Percentiles rank a stretch among this genome's conserved stretches.
phyloP scores from a whole-genome alignment of 2,888 invertebrate species.

The Scaptomyza reducta region DNA sequence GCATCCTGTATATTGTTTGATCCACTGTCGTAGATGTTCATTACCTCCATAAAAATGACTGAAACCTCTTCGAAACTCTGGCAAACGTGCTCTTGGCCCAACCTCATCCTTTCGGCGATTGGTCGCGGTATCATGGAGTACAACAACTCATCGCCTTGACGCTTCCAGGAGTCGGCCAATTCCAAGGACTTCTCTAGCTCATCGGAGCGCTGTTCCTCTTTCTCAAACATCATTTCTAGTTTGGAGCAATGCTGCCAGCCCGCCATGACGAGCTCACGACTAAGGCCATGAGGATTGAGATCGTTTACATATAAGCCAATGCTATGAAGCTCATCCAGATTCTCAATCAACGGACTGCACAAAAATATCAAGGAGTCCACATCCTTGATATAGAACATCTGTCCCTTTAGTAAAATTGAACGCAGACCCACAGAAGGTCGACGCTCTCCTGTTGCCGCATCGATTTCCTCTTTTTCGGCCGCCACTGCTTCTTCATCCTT shows the following conservation, averaged over 20 bases:
- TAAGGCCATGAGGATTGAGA: constrained; percentile 94
- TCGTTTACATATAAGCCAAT: constrained; percentile 93
- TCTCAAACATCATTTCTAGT: constrained; percentile 92
- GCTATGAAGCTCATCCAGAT: constrained; percentile 91
- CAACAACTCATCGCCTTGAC: constrained; percentile 92
- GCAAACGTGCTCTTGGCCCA: constrained; percentile 92
- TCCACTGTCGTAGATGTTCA: constrained; percentile 81
- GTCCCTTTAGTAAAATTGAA: constrained; percentile 92
- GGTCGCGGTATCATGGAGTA: constrained; percentile 96
- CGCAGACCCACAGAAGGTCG: constrained; percentile 57
- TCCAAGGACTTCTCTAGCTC: constrained; percentile 91
- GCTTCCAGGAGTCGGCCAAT: constrained; percentile 93
- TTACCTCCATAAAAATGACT: constrained; percentile 83
- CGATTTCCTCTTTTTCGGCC: constrained; percentile 62
- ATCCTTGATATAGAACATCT: constrained; percentile 92
- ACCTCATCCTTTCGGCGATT: constrained; percentile 92
- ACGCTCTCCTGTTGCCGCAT: constrained; percentile 59
- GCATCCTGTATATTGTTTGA: constrained; percentile 85
- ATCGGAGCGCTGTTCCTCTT: constrained; percentile 91
- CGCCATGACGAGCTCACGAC: constrained; percentile 91
- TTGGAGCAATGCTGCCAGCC: constrained; percentile 94
- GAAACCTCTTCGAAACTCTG: constrained; percentile 87
- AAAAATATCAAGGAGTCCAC: constrained; percentile 93
- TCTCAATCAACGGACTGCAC: constrained; percentile 95
- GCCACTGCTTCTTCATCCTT: constrained; percentile 38